These are phyloP conservation scores for Enteromius afrohamiltoni DNA, from an alignment of 2,797 vertebrate species.

Conservation along the genomic window DNA sequence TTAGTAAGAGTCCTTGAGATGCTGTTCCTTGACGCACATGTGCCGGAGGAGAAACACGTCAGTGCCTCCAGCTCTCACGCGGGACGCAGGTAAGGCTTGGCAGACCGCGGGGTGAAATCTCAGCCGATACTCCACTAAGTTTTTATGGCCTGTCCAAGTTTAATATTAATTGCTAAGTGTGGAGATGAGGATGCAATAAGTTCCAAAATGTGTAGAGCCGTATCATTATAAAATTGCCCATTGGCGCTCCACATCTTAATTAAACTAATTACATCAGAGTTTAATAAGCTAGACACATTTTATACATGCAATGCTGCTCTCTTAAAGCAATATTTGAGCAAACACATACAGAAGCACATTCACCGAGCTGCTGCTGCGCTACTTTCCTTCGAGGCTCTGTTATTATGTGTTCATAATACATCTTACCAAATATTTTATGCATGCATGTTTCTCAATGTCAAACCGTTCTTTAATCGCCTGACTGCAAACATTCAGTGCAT, in stretches of 20 bases:
- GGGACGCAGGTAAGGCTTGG: conserved; percentile 61
- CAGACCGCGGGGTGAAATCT: conserved; percentile 48
- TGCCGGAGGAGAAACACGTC: conserved; percentile 60
- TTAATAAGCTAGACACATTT: conserved; percentile 62
- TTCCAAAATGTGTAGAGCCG: conserved; percentile 43
- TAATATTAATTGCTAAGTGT: conserved; percentile 63
- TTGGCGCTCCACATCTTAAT: conserved; percentile 66
- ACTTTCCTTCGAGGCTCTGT: conserved; percentile 6
- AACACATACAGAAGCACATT: conserved; percentile 30
- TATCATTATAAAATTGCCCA: conserved; percentile 67
- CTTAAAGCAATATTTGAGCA: conserved; percentile 44
- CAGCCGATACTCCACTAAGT: conserved; percentile 57
- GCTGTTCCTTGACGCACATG: conserved; percentile 62
- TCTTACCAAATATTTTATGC: conserved; percentile 35
- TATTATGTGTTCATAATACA: conserved; percentile 42
- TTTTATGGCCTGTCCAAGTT: conserved; percentile 53
- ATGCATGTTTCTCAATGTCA: conserved; percentile 38
- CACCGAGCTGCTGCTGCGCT: not conserved
- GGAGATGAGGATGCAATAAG: conserved; percentile 25
- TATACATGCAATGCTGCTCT: conserved; percentile 54
- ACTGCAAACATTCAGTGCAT: not conserved
- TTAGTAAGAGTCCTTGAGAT: conserved; percentile 62
- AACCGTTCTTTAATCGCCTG: not conserved
- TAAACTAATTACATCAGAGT: conserved; percentile 69
- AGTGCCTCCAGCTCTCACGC: conserved; percentile 31